These are phyloP conservation scores for Epizoanthus illoricatus DNA, from an alignment of 92 coral and sea anemone species.

Conservation along the genomic window DNA sequence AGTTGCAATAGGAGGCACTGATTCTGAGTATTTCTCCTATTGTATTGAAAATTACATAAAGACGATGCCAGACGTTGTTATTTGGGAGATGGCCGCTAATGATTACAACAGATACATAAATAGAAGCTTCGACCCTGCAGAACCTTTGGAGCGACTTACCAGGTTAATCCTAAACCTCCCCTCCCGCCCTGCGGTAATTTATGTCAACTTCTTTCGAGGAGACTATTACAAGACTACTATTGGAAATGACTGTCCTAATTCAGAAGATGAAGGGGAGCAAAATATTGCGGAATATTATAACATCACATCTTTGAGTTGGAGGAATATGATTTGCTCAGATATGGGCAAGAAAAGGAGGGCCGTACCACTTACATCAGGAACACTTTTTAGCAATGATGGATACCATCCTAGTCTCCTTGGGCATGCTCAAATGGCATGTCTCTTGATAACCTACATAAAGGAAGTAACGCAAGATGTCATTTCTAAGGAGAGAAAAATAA, in stretches of 20 bases:
- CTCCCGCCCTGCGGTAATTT: constrained; percentile 91
- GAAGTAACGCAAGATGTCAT: constrained; percentile 85
- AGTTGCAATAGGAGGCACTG: constrained; percentile 94
- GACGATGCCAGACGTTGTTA: constrained; percentile 75
- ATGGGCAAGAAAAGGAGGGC: constrained; percentile 39
- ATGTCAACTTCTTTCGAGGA: constrained; percentile 88
- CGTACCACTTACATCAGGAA: constrained; percentile 43
- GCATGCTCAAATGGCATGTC: constrained; percentile 91
- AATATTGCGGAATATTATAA: constrained; percentile 83
- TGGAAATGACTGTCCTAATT: constrained; percentile 87
- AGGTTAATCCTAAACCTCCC: constrained; percentile 82
- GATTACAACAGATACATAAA: constrained; percentile 82
- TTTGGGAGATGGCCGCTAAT: constrained; percentile 98
- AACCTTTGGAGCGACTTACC: constrained; percentile 88
- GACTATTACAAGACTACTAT: constrained; percentile 76
- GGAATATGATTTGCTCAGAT: constrained; percentile 84
- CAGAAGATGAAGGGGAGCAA: constrained; percentile 93
- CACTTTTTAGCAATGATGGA: constrained; percentile 90
- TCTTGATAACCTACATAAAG: constrained; percentile 80
- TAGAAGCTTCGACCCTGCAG: constrained; percentile 81
- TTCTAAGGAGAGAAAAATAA: constrained; percentile 44
- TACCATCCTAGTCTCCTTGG: constrained; percentile 96
- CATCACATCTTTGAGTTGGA: constrained; percentile 92
- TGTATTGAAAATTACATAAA: constrained; percentile 86
- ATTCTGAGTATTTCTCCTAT: constrained; percentile 95